Evolutionary conservation across 2,797 vertebrate genomes (phyloP).

Genomic region (Anguilla pacifica): DNA sequence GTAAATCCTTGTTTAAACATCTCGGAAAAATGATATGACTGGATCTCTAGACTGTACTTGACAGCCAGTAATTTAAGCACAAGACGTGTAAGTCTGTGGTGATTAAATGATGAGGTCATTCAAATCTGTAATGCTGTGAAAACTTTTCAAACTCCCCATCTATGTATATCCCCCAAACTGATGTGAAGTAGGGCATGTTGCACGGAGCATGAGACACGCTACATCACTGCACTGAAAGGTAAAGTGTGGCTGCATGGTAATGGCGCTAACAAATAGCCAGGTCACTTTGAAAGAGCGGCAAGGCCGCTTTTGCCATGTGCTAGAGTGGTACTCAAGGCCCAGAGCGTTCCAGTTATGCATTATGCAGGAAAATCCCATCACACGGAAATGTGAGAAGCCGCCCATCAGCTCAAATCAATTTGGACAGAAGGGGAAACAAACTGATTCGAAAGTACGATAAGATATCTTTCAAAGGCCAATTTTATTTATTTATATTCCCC

Average conservation of each 20-base stretch:
- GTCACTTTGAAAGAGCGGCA: background rate
- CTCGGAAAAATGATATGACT: background rate
- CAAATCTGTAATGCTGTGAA: background rate
- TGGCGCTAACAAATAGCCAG: background rate
- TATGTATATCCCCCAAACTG: background rate
- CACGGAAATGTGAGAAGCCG: background rate
- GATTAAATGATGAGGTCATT: background rate
- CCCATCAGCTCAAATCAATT: conserved; percentile 13
- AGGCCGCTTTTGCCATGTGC: background rate
- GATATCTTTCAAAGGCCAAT: conserved; percentile 5
- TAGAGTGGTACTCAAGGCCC: background rate
- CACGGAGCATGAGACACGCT: background rate
- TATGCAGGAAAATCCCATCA: background rate
- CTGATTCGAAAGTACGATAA: background rate
- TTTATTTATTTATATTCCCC: conserved; percentile 12
- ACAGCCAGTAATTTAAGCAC: background rate
- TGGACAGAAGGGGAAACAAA: conserved; percentile 17
- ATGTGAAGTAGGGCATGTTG: background rate
- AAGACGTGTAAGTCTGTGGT: background rate
- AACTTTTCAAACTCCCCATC: background rate
- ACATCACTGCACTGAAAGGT: background rate
- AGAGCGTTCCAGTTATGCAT: background rate
- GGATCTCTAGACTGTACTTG: background rate
- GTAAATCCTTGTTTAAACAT: background rate
- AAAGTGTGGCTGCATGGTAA: background rate